Evolutionary conservation across 1,140 invertebrate genomes (phyloP).

Genomic region (Psix sp.): DNA sequence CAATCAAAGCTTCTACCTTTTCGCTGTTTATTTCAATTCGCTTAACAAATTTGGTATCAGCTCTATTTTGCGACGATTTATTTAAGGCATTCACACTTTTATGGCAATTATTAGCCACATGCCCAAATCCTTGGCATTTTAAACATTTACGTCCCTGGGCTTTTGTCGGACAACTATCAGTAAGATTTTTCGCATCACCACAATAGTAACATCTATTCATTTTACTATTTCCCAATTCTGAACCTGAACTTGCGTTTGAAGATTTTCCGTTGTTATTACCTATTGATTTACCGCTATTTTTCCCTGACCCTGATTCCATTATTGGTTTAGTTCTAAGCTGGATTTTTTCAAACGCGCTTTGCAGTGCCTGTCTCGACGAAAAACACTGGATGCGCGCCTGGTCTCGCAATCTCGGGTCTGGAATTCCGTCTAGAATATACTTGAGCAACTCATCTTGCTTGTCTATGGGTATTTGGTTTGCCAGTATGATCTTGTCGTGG

Average conservation of each 20-base stretch:
- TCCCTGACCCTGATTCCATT: conserved; percentile 1
- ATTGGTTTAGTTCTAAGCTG: background rate
- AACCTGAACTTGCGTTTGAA: too few species aligned
- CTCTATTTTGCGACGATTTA: background rate
- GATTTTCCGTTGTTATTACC: too few species aligned
- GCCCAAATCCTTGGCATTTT: background rate
- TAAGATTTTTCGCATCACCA: background rate
- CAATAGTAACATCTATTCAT: conserved; percentile 6
- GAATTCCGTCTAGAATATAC: conserved; percentile 35
- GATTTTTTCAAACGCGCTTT: conserved; percentile 26
- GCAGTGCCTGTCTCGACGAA: background rate
- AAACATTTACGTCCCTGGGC: conserved; percentile 10
- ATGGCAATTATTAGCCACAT: background rate
- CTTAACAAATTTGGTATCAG: background rate
- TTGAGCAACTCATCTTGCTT: conserved; percentile 18
- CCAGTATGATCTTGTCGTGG: conserved; percentile 44
- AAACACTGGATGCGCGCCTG: conserved; percentile 27
- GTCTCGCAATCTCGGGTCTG: conserved; percentile 16
- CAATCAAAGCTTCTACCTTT: background rate
- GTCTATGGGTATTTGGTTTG: conserved; percentile 23
- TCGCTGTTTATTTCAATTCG: background rate
- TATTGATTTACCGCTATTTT: conserved; percentile 1
- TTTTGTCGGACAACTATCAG: conserved; percentile 4
- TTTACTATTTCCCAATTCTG: too few species aligned
- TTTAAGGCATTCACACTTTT: background rate